A percentile compares a stretch with the other conserved stretches of the same genome.
phyloP scores from a whole-genome alignment of 2,797 vertebrate species.

The Typhlichthys subterraneus region DNA sequence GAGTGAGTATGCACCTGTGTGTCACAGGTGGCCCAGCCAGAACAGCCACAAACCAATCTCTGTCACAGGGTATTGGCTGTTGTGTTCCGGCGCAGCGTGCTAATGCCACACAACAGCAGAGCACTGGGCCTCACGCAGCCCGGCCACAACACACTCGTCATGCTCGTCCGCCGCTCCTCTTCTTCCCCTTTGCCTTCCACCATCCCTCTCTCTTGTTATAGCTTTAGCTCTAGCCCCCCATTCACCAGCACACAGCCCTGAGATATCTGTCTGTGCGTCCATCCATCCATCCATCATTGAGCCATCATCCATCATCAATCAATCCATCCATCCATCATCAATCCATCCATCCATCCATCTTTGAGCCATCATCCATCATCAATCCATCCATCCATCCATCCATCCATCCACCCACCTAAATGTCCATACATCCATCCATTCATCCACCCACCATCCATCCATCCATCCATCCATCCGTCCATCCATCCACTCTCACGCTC shows the following conservation, averaged over 20 bases:
- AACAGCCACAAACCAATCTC: conserved; percentile 4
- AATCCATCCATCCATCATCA: conserved; percentile 46
- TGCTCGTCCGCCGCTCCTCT: too few relatives aligned
- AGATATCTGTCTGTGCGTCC: conserved; percentile 5
- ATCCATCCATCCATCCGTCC: too few relatives aligned
- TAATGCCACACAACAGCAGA: not conserved
- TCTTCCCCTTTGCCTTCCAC: conserved; percentile 1
- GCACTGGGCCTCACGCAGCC: too few relatives aligned
- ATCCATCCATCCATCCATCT: too few relatives aligned
- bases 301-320: conserved; percentile 27
- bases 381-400: not conserved
- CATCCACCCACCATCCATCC: too few relatives aligned
- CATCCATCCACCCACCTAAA: too few relatives aligned
- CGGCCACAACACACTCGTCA: too few relatives aligned
- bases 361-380: too few relatives aligned
- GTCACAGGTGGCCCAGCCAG: conserved; percentile 19
- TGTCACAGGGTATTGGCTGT: conserved; percentile 7
- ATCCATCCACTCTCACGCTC: not conserved
- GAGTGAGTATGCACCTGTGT: not conserved
- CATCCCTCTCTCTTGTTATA: conserved; percentile 20
- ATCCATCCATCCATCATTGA: conserved; percentile 57
- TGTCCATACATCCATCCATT: too few relatives aligned
- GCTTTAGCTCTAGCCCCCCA: not conserved
- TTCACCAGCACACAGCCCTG: too few relatives aligned
- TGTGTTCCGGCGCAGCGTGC: not conserved